These are phyloP conservation scores for Acomys russatus DNA, from an alignment of 2,797 vertebrate species.

Conservation along the genomic window DNA sequence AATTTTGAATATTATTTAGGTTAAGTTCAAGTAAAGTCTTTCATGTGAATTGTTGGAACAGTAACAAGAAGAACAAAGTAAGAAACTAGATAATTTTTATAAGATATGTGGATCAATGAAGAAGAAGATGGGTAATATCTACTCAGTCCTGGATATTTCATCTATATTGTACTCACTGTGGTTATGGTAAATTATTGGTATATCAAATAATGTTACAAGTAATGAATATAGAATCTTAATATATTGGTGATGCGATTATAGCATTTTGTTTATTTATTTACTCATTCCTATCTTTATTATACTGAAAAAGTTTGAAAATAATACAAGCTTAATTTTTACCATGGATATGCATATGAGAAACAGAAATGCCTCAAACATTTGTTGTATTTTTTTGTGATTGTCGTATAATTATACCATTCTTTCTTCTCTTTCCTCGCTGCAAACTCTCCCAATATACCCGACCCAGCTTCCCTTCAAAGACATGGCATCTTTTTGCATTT, in stretches of 20 bases:
- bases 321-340: background rate
- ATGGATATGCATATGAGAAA: background rate
- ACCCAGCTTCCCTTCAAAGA: background rate
- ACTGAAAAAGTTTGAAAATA: constrained; percentile 22
- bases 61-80: background rate
- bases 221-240: background rate
- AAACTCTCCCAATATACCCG: background rate
- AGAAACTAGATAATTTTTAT: background rate
- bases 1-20: background rate
- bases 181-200: background rate
- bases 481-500: background rate
- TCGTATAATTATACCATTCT: background rate
- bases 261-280: background rate
- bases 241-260: background rate
- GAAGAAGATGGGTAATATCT: background rate
- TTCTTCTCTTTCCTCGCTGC: background rate
- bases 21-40: background rate
- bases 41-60: background rate
- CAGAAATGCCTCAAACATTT: background rate
- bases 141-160: background rate
- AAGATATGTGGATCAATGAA: background rate
- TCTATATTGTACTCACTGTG: background rate
- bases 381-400: background rate
- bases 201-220: background rate
- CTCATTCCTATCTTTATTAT: background rate